Evolutionary conservation across 2,797 vertebrate genomes (phyloP).

Genomic region (Urocyon cinereoargenteus): DNA sequence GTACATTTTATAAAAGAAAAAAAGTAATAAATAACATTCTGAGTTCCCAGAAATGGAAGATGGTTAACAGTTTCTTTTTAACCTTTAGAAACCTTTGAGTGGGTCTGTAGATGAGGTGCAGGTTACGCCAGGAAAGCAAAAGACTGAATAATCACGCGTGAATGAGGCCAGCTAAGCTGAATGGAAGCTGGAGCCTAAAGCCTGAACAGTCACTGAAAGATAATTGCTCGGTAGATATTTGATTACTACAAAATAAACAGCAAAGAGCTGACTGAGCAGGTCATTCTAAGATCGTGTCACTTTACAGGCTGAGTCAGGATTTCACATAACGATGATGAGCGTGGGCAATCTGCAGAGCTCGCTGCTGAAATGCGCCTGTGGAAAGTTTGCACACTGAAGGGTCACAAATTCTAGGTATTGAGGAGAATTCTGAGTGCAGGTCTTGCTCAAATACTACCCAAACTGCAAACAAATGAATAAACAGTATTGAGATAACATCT

Average conservation of each 20-base stretch:
- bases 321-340: neutral
- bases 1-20: neutral
- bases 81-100: neutral
- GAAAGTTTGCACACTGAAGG: neutral
- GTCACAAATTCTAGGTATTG: neutral
- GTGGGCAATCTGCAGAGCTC: fast-evolving
- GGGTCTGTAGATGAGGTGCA: neutral
- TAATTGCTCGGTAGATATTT: neutral
- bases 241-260: neutral
- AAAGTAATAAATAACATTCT: neutral
- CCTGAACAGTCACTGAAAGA: neutral
- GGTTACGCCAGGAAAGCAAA: neutral
- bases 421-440: neutral
- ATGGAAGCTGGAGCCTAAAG: neutral
- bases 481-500: neutral
- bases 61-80: neutral
- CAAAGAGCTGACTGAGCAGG: neutral
- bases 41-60: neutral
- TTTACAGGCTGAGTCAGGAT: neutral
- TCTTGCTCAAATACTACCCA: neutral
- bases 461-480: neutral
- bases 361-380: neutral
- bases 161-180: neutral
- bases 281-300: neutral
- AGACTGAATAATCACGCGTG: neutral